Evolutionary conservation across 2,113 vertebrate species (phyloP), one percentile per base, ranked within the genome.

Genomic region (Riparia riparia): DNA sequence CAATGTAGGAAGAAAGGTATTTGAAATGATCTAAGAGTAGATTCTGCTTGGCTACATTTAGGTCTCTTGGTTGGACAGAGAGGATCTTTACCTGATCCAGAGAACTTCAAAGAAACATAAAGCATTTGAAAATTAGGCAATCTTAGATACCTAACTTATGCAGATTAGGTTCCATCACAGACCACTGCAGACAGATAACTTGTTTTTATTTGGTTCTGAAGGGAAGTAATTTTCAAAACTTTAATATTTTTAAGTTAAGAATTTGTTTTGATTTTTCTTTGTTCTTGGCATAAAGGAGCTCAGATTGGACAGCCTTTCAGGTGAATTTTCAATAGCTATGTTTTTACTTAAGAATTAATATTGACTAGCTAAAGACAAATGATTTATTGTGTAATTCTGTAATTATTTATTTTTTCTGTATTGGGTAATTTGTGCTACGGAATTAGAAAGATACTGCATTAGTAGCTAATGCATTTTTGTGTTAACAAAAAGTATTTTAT

Each of bases 321-420:
- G 32, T 94, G 47, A 4, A 71, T 76, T 92, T 83, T 41, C 39
- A 73, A 61, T 45, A 84, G 7, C 15, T 19, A 22, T 65, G 19
- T 73, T 34, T 89, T 89, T 73, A 61, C 45, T 70, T 63, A 65
- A 93, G 34, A 83, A 86, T 61, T 77, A 73, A 42, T 89, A 82
- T 66, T 84, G 58, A 72, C 56, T 80, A 32, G n/a, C 17, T 80
- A 53, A 81, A 18, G 24, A 88, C 19, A 58, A 39, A 60, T 72
- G 41, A 94, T 82, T 90, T 88, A 65, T 80, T 88, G n/a, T 88
- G 22, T 54, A 90, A 81, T 92, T 93, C 47, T 63, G 13, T 76
- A 80, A 88, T 39, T 83, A 70, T 73, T 85, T 72, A 3, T 88
- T 86, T 86, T 86, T 94, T 83, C 45, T 70, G 1, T 5, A 20